Base-by-base conservation (phyloP, 2,888 invertebrate genomes). In the Orthosia cruda region DNA sequence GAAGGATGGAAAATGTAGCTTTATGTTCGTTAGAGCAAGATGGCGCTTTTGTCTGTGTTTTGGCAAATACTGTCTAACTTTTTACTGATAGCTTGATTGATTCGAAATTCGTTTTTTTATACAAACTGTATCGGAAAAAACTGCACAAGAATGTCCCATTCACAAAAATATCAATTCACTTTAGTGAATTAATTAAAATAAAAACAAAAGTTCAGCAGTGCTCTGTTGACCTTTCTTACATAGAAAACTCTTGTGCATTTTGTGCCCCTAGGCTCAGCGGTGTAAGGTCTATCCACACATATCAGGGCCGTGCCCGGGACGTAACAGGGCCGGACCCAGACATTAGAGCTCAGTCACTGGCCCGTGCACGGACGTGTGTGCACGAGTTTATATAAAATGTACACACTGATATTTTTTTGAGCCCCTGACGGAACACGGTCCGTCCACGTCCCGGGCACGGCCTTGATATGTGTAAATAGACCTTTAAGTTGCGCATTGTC, bases 1-100 rank as follows among this genome's bases (percentile, higher is more conserved):
- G 77, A 54, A 50, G 69, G 81, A 49, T 12, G 57, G 77, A 52
- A 40, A 4, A 52, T 81, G 54, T 58, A 74, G 49, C 4, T 50
- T 65, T n/a, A 45, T 1, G n/a, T 23, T 54, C 40, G 40, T 71
- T 64, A 64, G n/a, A 59, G 61, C 15, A 3, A 70, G 57, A 77
- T 71, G 20, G 50, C 47, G 47, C 13, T 54, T 45, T 32, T 18
- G 11, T 23, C 23, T 55, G 55, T 23, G 12, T n/a, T 13, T 32
- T 58, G n/a, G 32, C 32, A n/a, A 58, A 58, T 9, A 18, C 18
- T 32, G 32, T 59, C 0, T n/a, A 13, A 32, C 12, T n/a, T 40
- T 5, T 59, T 32, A 12, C 3, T 7, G 59, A n/a, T 59, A 59
- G n/a, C 59, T 59, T 20, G 20, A 45, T 45, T 40, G 40, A 59